A percentile compares a stretch with the other conserved stretches of the same genome.
Conservation (phyloP, 2,113 vertebrate genomes). For the Toxotes jaculatrix region DNA sequence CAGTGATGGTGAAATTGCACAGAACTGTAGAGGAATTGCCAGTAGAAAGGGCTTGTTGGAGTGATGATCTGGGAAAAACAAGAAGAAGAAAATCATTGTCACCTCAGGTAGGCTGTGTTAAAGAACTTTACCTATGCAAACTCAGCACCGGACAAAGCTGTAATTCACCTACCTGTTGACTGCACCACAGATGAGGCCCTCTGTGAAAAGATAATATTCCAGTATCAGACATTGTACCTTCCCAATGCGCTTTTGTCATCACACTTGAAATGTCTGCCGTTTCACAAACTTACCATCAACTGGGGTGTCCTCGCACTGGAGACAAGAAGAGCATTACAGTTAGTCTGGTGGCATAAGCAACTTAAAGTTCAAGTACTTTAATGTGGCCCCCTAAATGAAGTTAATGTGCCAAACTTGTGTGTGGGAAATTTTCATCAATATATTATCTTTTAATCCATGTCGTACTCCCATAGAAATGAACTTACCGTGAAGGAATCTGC, state of each 20-base stretch:
- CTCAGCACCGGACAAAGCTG: not conserved
- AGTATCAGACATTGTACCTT: not conserved
- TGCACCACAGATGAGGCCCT: constrained; percentile 47
- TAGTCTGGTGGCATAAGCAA: not conserved
- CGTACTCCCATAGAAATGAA: not conserved
- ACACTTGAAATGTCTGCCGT: not conserved
- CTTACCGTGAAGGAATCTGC: constrained; percentile 36
- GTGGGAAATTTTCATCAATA: not conserved
- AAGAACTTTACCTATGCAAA: not conserved
- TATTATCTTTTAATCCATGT: too few relatives aligned
- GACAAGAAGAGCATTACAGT: constrained; percentile 13
- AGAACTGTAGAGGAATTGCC: not conserved
- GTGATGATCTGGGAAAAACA: constrained; percentile 10
- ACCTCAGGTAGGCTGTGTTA: not conserved
- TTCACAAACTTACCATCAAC: constrained; percentile 58
- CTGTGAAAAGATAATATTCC: constrained; percentile 36
- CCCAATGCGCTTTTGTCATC: not conserved
- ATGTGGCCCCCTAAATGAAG: too few relatives aligned
- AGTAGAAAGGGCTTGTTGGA: not conserved
- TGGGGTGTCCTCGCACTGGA: constrained; percentile 60
- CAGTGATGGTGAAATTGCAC: constrained; percentile 57
- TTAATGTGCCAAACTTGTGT: not conserved
- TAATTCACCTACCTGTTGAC: constrained; percentile 34
- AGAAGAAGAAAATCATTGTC: not conserved
- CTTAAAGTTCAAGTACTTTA: not conserved